Evolutionary conservation across 1,140 invertebrate species (phyloP), one percentile per base, ranked within the genome.

Genomic region (Palaemon carinicauda): DNA sequence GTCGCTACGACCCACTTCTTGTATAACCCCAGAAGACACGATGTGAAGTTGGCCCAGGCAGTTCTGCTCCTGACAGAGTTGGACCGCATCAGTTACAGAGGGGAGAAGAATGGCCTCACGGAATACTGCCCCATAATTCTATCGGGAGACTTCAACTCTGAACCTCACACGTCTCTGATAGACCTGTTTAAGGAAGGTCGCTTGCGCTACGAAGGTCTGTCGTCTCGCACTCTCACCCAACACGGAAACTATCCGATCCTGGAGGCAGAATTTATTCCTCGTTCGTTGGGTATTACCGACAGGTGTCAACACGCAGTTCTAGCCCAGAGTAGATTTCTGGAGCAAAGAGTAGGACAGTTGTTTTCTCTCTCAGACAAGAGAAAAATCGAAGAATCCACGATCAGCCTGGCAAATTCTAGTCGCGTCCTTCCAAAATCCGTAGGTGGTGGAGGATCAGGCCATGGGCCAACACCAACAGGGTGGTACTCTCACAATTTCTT

Each of bases 1-100:
- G 29, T 99, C 0, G 96, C 96, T 7, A 99, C 96, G 4, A 99
- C 98, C 0, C 98, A 99, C 92, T 92, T 99, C n/a, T 92, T 99
- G 9, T 99, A 96, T 91, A 99, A 99, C 93, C 97, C 96, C 0
- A 94, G 92, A 90, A 92, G 98, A 33, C 94, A 95, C 29, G 97
- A 99, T 91, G 94, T 98, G 0, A 94, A 97, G 90, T 92, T 98
- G 21, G 97, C 96, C 0, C 98, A 99, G 92, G 71, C 92, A 4
- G 90, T 95, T 90, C 90, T 97, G 54, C 91, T 98, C 4, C 92
- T 98, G 19, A 94, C 95, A 0, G 96, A 98, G 92, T 92, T 99
- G 15, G 95, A 97, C 84, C 93, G 94, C 88, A 93, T 97, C 84
- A 93, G 96, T n/a, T 96, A 93, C 90, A 89, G 92, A 88, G 82